Evolutionary conservation across 1,140 invertebrate species (phyloP).

Genomic region (Meloidogyne hapla): DNA sequence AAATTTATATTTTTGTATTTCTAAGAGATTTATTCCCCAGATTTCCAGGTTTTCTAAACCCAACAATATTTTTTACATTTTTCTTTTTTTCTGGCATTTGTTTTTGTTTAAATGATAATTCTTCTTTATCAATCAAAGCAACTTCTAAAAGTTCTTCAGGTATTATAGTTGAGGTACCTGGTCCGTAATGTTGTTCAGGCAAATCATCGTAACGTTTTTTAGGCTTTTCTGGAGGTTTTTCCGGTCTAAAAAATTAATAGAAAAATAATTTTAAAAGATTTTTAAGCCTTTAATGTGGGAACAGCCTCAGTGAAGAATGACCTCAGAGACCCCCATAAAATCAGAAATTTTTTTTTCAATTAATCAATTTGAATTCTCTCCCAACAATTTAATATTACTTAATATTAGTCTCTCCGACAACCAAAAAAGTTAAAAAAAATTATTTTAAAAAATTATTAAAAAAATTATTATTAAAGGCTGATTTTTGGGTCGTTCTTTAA

Average conservation of each 20-base stretch:
- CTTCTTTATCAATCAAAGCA: slow-evolving; percentile 11
- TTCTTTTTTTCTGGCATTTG: neutral
- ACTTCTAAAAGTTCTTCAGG: slow-evolving; percentile 26
- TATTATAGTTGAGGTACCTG: neutral
- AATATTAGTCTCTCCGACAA: too few relatives aligned
- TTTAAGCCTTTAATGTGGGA: too few relatives aligned
- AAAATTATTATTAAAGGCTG: too few relatives aligned
- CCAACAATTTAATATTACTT: too few relatives aligned
- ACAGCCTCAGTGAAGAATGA: too few relatives aligned
- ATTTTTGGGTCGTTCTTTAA: too few relatives aligned
- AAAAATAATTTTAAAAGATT: neutral
- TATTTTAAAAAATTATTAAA: too few relatives aligned
- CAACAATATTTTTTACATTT: slow-evolving; percentile 1
- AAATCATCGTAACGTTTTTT: slow-evolving; percentile 18
- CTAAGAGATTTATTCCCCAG: neutral
- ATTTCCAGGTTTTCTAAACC: neutral
- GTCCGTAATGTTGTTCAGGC: slow-evolving; percentile 18
- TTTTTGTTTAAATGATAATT: slow-evolving; percentile 15
- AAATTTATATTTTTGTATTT: neutral
- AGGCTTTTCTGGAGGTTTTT: slow-evolving; percentile 1
- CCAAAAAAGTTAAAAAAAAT: too few relatives aligned
- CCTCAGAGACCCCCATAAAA: too few relatives aligned
- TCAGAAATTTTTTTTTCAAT: too few relatives aligned
- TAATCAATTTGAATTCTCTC: too few relatives aligned
- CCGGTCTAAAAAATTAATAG: neutral